Conservation (phyloP, 2,888 invertebrate species). For the Netelia inedita region DNA sequence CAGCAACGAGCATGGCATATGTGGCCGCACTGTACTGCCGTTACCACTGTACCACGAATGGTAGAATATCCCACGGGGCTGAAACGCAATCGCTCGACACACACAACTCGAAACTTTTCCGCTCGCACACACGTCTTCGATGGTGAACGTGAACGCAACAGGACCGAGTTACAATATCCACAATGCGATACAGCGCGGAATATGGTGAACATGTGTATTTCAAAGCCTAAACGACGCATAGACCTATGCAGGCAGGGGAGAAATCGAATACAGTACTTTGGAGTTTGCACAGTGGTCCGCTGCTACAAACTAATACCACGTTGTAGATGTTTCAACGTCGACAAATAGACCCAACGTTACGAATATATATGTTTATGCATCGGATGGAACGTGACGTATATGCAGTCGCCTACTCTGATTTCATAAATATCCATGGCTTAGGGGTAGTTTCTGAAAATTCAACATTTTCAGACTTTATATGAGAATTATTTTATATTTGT, state of each 20-base stretch:
- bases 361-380: neutral
- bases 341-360: neutral
- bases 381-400: neutral
- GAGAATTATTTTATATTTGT: no score
- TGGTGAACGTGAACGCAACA: neutral
- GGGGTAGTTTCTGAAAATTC: neutral
- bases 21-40: constrained; percentile 5
- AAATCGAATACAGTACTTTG: constrained; percentile 43
- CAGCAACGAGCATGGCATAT: neutral
- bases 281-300: constrained; percentile 37
- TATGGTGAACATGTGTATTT: neutral
- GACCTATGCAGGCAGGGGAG: neutral
- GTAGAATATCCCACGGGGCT: constrained; percentile 27
- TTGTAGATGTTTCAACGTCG: neutral
- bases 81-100: constrained; percentile 41
- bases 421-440: neutral
- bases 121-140: constrained; percentile 35
- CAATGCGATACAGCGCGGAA: constrained; percentile 20
- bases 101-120: constrained; percentile 26
- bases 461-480: no score
- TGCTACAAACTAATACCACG: neutral
- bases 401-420: neutral
- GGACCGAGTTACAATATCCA: neutral
- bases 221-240: constrained; percentile 30
- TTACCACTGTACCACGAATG: constrained; percentile 11